Evolutionary conservation across 2,888 invertebrate genomes (phyloP).

Genomic region (Odontomyia ornata): DNA sequence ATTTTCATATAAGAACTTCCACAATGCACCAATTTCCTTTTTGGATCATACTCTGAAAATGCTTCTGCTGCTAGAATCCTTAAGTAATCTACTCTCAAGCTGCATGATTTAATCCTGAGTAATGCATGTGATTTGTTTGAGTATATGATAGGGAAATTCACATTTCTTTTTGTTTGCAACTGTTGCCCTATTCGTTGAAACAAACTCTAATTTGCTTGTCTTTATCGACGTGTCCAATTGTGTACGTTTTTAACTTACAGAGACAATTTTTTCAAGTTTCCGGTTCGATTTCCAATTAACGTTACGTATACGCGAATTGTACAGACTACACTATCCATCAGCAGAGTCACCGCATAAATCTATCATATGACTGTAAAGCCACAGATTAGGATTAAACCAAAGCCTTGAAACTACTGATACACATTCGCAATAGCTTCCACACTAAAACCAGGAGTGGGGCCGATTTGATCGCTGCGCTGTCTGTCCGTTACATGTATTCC

Average conservation of each 20-base stretch:
- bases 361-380: conserved; percentile 15
- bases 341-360: conserved; percentile 22
- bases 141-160: too few relatives aligned
- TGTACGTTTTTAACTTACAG: too few relatives aligned
- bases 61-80: too few relatives aligned
- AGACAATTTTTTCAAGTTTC: too few relatives aligned
- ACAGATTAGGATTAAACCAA: conserved; percentile 32
- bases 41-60: background rate
- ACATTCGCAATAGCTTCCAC: background rate
- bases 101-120: too few relatives aligned
- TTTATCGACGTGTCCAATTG: too few relatives aligned
- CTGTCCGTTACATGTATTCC: conserved; percentile 6
- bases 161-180: too few relatives aligned
- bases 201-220: too few relatives aligned
- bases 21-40: background rate
- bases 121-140: too few relatives aligned
- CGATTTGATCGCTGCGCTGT: background rate
- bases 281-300: too few relatives aligned
- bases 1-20: background rate
- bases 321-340: conserved; percentile 1
- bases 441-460: background rate
- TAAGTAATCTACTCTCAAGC: too few relatives aligned
- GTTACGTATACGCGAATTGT: background rate
- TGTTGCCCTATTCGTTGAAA: too few relatives aligned
- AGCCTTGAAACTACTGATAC: background rate